phyloP scores from a whole-genome alignment of 2,888 invertebrate species.

The Aspidapion aeneum region DNA sequence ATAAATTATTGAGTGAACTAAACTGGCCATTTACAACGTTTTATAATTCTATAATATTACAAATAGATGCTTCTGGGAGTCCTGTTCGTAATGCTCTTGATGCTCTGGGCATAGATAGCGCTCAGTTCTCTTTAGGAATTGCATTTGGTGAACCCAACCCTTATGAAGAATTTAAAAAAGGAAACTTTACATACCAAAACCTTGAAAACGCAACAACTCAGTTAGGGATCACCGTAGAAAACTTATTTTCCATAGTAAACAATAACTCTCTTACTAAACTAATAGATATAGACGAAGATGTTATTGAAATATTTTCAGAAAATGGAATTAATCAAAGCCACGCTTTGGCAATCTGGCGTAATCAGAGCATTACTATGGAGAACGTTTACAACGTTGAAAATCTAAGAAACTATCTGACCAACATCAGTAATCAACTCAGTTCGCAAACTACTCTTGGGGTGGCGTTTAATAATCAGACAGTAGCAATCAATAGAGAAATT shows the following conservation, averaged over 20 bases:
- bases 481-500: constrained; percentile 13
- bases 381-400: constrained; percentile 49
- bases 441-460: constrained; percentile 16
- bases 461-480: constrained; percentile 3
- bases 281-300: background rate
- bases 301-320: constrained; percentile 12
- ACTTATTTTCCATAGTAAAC: constrained; percentile 16
- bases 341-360: constrained; percentile 22
- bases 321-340: constrained; percentile 13
- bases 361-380: constrained; percentile 12
- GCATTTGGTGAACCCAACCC: constrained; percentile 24
- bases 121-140: constrained; percentile 19
- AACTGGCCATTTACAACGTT: constrained; percentile 22
- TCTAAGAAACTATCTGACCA: constrained; percentile 55
- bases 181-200: constrained; percentile 20
- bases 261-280: constrained; percentile 14
- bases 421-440: constrained; percentile 8
- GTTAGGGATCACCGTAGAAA: constrained; percentile 19
- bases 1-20: constrained; percentile 10
- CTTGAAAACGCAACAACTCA: constrained; percentile 14
- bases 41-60: constrained; percentile 19
- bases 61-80: constrained; percentile 16
- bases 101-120: constrained; percentile 19
- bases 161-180: constrained; percentile 25
- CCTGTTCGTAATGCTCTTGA: constrained; percentile 18